Conservation (phyloP, 2,113 vertebrate genomes). For the Pteruthius melanotis region DNA sequence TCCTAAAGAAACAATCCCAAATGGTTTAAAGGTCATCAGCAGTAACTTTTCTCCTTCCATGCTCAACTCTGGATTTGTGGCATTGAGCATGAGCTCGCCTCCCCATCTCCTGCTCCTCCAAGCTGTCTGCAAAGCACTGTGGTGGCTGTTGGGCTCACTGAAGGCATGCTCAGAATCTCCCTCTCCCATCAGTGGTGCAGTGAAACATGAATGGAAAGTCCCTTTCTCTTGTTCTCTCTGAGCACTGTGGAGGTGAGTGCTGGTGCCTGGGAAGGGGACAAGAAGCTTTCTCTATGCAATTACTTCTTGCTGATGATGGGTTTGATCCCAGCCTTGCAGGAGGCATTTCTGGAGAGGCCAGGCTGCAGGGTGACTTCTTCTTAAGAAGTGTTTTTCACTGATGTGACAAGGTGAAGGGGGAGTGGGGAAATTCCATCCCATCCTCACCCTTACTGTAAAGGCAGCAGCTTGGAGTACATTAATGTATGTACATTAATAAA, state of each 20-base stretch:
- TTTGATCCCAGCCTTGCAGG: not conserved
- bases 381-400: not conserved
- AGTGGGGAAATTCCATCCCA: slow-evolving; percentile 1
- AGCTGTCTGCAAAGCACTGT: not conserved
- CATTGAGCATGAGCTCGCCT: not conserved
- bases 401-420: not conserved
- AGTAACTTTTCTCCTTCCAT: not conserved
- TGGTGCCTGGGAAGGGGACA: not conserved
- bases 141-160: not conserved
- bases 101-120: not conserved
- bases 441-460: slow-evolving; percentile 5
- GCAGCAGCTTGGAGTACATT: not conserved
- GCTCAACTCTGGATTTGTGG: not conserved
- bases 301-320: not conserved
- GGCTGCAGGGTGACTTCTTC: not conserved
- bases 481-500: slow-evolving; percentile 46
- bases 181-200: not conserved
- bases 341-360: not conserved
- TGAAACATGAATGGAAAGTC: not conserved
- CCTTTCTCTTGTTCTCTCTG: not conserved
- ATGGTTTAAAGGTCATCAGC: not conserved
- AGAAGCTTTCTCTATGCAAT: not conserved
- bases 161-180: not conserved
- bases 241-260: not conserved
- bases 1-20: not conserved